Base-by-base conservation (phyloP, 1,140 invertebrate genomes). In the Paralvinella palmiformis region DNA sequence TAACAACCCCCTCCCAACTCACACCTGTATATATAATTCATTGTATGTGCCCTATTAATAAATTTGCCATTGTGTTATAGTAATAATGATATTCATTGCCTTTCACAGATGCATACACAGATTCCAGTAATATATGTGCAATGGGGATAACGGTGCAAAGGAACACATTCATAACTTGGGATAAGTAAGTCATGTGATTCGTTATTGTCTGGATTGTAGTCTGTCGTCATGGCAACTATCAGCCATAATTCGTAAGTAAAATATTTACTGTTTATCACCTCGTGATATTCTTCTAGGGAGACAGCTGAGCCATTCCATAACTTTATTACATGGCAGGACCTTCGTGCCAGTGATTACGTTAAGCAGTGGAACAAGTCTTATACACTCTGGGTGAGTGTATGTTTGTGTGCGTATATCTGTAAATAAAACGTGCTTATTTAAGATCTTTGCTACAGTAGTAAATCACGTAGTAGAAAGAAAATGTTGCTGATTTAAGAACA, bases 271-370 rank as follows among this genome's bases (percentile, higher is more conserved):
- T n/a, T n/a, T n/a, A n/a, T n/a, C n/a, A n/a, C n/a, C n/a, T n/a
- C n/a, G n/a, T n/a, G n/a, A n/a, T n/a, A n/a, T 27, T 62, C 36
- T 69, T 71, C 29, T 66, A 85, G 86, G 67, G 81, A 85, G 56
- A 93, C 88, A 41, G 89, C 91, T 2, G 84, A 87, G 73, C 85
- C 88, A 57, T 94, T 91, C 79, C 94, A 96, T 78, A 92, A 92
- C 72, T 91, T 98, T 69, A 93, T 98, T 64, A 94, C 91, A 24
- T 98, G 96, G 95, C 96, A 96, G 77, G 95, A 98, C 80, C 72
- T 91, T 32, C 84, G 95, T 62, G 89, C 92, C 31, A 85, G 89
- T 71, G 75, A 84, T 33, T 79, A 92, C 60, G 92, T 96, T 0
- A 86, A 89, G 55, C 77, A 87, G 70, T 94, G 91, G 89, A 97